These are phyloP conservation scores for Nysson spinosus DNA, from an alignment of 2,888 invertebrate species.

Conservation along the genomic window DNA sequence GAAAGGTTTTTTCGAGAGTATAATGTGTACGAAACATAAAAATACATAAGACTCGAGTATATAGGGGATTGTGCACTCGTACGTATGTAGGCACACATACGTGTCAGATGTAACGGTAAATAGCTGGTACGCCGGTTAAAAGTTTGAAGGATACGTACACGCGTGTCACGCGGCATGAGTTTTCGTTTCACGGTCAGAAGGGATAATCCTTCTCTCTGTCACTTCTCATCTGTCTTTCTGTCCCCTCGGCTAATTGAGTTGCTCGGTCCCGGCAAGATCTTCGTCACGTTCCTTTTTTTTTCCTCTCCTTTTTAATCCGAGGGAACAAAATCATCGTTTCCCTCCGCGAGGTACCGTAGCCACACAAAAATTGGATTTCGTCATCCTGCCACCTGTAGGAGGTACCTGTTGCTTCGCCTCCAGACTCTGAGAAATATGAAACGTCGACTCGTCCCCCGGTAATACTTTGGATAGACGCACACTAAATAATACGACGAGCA, in stretches of 20 bases:
- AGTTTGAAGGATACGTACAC: conserved; percentile 53
- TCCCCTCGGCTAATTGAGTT: conserved; percentile 62
- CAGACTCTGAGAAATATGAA: conserved; percentile 2
- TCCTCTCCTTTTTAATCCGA: conserved; percentile 3
- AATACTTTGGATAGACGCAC: conserved; percentile 21
- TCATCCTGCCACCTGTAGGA: conserved; percentile 45
- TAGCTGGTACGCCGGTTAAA: conserved; percentile 52
- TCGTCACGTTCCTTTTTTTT: conserved; percentile 40
- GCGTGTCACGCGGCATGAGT: conserved; percentile 58
- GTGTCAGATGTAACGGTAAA: conserved; percentile 70
- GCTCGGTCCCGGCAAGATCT: conserved; percentile 47
- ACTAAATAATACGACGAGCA: conserved; percentile 34
- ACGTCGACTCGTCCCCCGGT: conserved; percentile 20
- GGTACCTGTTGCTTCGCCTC: conserved; percentile 33
- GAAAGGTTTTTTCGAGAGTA: too few relatives aligned
- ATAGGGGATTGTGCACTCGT: too few relatives aligned
- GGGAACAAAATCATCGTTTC: conserved; percentile 42
- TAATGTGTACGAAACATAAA: too few relatives aligned
- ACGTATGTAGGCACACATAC: too few relatives aligned
- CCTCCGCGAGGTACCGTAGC: conserved; percentile 30
- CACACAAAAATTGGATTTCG: conserved; percentile 49
- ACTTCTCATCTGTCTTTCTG: conserved; percentile 64
- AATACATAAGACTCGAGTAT: too few relatives aligned
- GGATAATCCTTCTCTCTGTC: conserved; percentile 66
- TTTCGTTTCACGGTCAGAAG: conserved; percentile 69